Conservation (phyloP, 2,113 vertebrate species). For the Promerops cafer region DNA sequence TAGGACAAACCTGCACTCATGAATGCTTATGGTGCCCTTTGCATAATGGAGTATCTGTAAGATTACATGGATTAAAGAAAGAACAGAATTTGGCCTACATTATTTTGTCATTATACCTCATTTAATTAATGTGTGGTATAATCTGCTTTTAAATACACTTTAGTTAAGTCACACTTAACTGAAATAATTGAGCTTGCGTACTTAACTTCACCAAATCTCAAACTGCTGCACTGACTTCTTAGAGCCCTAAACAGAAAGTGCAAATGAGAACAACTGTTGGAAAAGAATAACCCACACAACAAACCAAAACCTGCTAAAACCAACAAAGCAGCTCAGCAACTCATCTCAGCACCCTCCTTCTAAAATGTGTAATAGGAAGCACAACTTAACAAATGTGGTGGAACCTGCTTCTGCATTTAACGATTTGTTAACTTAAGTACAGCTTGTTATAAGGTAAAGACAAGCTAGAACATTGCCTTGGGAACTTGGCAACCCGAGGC, state of each 20-base stretch:
- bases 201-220: background rate
- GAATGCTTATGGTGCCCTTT: background rate
- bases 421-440: rapidly evolving
- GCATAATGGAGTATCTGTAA: background rate
- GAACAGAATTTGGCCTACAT: background rate
- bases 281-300: background rate
- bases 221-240: background rate
- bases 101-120: background rate
- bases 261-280: background rate
- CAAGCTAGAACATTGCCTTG: background rate
- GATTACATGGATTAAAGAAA: background rate
- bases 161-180: background rate
- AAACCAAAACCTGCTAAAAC: background rate
- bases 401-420: background rate
- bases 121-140: background rate
- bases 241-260: background rate
- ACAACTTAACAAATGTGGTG: background rate
- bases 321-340: background rate
- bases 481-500: background rate
- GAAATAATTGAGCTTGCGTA: background rate
- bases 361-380: background rate
- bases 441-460: background rate
- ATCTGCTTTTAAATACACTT: background rate
- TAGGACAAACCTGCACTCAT: background rate
- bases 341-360: background rate